Evolutionary conservation across 2,797 vertebrate genomes (phyloP).

Genomic region (Decapterus maruadsi): DNA sequence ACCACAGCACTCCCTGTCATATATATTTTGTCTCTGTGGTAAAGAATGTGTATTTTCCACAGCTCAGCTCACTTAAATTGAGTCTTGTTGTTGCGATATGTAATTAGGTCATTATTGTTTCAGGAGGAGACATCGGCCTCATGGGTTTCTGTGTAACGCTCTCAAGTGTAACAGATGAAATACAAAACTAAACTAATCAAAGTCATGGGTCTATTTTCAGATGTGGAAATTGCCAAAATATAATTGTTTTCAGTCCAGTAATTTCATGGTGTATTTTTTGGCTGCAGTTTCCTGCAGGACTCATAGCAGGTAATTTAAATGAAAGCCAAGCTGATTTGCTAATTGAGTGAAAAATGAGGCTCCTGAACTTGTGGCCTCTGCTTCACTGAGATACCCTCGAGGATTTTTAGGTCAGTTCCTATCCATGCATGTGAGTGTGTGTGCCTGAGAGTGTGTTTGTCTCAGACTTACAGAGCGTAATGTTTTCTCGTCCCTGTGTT

Average conservation of each 20-base stretch:
- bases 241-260: slow-evolving; percentile 55
- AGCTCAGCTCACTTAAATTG: slow-evolving; percentile 38
- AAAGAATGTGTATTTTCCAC: slow-evolving; percentile 6
- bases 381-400: slow-evolving; percentile 25
- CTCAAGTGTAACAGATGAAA: slow-evolving; percentile 48
- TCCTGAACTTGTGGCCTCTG: slow-evolving; percentile 50
- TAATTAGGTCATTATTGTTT: slow-evolving; percentile 56
- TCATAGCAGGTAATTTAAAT: slow-evolving; percentile 38
- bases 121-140: slow-evolving; percentile 33
- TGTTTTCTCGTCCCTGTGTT: slow-evolving; percentile 14
- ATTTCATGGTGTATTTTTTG: slow-evolving; percentile 37
- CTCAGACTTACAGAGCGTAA: not conserved
- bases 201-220: slow-evolving; percentile 50
- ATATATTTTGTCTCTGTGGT: not conserved
- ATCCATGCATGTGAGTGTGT: not conserved
- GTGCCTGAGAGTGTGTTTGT: slow-evolving; percentile 10
- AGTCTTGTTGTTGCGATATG: slow-evolving; percentile 21
- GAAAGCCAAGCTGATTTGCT: slow-evolving; percentile 55
- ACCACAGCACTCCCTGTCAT: not conserved
- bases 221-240: slow-evolving; percentile 35
- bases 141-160: slow-evolving; percentile 33
- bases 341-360: slow-evolving; percentile 61
- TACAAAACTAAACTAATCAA: slow-evolving; percentile 44
- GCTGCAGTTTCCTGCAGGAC: slow-evolving; percentile 21
- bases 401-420: slow-evolving; percentile 16